Conservation (phyloP, 2,888 invertebrate species). For the Corythucha ciliata region DNA sequence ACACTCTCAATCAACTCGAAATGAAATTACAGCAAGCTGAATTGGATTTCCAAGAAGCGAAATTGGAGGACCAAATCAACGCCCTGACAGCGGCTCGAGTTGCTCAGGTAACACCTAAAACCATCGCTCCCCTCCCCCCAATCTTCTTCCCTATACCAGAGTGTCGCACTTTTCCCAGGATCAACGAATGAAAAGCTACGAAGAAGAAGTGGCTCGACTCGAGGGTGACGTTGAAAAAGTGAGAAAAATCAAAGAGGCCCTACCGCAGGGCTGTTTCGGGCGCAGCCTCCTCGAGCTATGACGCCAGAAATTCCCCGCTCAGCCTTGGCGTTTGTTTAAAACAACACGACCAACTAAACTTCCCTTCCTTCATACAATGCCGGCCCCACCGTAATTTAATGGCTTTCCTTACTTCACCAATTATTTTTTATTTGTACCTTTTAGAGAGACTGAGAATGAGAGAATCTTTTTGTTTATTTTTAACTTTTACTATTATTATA, state of each 20-base stretch:
- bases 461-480: no score
- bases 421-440: no score
- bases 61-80: conserved; percentile 66
- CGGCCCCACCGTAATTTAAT: no score
- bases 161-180: conserved; percentile 43
- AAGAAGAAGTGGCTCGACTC: conserved; percentile 61
- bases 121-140: no score
- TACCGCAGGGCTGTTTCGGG: conserved; percentile 74
- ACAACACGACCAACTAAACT: no score
- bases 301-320: no score
- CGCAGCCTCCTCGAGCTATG: conserved; percentile 63
- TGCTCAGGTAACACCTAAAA: conserved; percentile 51
- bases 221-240: conserved; percentile 72
- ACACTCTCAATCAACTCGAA: conserved; percentile 46
- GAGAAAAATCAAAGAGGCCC: conserved; percentile 64
- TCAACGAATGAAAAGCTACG: conserved; percentile 69
- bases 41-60: conserved; percentile 56
- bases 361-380: no score
- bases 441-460: no score
- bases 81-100: conserved; percentile 60
- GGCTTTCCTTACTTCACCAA: no score
- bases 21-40: conserved; percentile 61
- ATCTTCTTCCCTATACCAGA: no score
- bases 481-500: no score
- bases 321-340: no score